These are phyloP conservation scores for Cloeon dipterum DNA, from an alignment of 2,888 invertebrate genomes.

Conservation along the genomic window DNA sequence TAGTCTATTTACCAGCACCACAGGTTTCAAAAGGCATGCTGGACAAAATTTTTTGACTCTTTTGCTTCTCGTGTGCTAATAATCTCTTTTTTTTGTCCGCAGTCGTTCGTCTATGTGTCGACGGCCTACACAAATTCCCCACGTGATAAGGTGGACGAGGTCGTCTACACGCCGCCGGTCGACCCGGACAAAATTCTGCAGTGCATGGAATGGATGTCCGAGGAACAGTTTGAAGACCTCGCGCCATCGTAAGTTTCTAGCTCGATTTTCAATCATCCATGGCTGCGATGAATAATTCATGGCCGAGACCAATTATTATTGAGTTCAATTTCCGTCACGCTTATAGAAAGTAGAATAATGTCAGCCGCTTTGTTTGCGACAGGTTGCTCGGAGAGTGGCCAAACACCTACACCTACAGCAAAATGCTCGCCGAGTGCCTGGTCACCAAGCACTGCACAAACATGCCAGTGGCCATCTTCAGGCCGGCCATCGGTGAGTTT, in stretches of 20 bases:
- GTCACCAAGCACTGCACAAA: slow-evolving; percentile 21
- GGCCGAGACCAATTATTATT: no score
- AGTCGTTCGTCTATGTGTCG: slow-evolving; percentile 26
- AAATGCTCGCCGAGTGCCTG: slow-evolving; percentile 28
- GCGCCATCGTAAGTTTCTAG: background rate
- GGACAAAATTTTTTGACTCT: no score
- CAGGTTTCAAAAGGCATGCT: no score
- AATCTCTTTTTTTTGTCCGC: no score
- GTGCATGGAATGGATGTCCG: slow-evolving; percentile 14
- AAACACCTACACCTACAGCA: slow-evolving; percentile 34
- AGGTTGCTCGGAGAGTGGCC: slow-evolving; percentile 19
- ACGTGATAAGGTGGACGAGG: slow-evolving; percentile 20
- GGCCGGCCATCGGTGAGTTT: slow-evolving; percentile 27
- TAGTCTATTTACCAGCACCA: no score
- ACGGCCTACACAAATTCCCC: slow-evolving; percentile 34
- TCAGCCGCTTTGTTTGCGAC: no score
- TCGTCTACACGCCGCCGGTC: slow-evolving; percentile 23
- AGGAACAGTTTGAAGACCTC: slow-evolving; percentile 8
- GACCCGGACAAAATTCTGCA: slow-evolving; percentile 12
- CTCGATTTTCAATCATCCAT: no score
- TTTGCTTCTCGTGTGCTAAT: no score
- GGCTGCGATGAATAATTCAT: no score
- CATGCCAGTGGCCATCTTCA: slow-evolving; percentile 27
- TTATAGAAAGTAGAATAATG: no score
- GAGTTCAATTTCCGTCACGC: no score